phyloP scores from a whole-genome alignment of 2,888 invertebrate genomes.

The Patella caerulea region DNA sequence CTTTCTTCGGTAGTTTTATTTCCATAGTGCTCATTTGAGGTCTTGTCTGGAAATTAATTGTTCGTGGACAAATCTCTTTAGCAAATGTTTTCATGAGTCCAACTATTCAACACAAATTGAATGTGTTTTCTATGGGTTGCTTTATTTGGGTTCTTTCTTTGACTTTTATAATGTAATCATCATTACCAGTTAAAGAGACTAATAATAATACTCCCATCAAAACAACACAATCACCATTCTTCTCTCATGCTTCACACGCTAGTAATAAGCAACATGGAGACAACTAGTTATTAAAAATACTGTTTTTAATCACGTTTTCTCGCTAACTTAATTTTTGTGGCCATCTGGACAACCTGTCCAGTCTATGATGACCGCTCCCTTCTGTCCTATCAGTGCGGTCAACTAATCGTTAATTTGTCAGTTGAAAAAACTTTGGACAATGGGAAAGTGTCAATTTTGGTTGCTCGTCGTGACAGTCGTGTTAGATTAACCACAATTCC shows the following conservation, averaged over 20 bases:
- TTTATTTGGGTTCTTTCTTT: too few relatives aligned
- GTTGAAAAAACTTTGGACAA: slow-evolving; percentile 2
- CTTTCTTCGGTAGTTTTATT: too few relatives aligned
- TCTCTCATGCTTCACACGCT: not conserved
- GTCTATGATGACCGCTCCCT: slow-evolving; percentile 4
- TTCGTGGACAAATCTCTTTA: too few relatives aligned
- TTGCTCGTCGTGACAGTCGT: not conserved
- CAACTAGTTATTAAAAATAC: not conserved
- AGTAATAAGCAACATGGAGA: slow-evolving; percentile 1
- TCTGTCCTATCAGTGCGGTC: not conserved
- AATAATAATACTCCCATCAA: slow-evolving; percentile 5
- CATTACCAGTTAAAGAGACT: not conserved
- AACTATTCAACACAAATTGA: too few relatives aligned
- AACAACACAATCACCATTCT: not conserved
- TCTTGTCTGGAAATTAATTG: too few relatives aligned
- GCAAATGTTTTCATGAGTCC: too few relatives aligned
- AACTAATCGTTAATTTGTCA: slow-evolving; percentile 7
- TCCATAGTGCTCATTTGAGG: too few relatives aligned
- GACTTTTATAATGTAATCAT: too few relatives aligned
- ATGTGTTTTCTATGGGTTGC: too few relatives aligned
- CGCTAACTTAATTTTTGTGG: slow-evolving; percentile 6
- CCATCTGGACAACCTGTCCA: slow-evolving; percentile 4
- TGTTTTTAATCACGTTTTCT: slow-evolving; percentile 5
- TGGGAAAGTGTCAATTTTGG: slow-evolving; percentile 5
- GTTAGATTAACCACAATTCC: slow-evolving; percentile 10